Evolutionary conservation across 2,113 vertebrate species (phyloP), one percentile per base, ranked within the genome.

Genomic region (Micronisus gabar): DNA sequence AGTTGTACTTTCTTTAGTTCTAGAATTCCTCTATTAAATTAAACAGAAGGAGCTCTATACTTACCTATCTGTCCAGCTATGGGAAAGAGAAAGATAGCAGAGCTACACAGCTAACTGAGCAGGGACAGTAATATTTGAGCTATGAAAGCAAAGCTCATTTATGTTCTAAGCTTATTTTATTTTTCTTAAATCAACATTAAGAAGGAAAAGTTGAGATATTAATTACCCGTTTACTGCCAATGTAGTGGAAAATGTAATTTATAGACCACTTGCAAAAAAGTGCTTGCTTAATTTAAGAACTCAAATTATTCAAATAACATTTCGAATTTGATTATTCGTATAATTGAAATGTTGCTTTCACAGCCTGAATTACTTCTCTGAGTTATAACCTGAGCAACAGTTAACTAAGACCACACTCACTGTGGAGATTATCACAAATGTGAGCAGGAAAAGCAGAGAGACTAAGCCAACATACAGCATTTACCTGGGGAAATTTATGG

Each of bases 201-300:
- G 99, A 99, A 98, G 97, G 97, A 98, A 98, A 98, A 98, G 98
- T 99, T 98, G 98, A 98, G 98, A 98, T 99, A 99, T 99, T 99
- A 99, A 99, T 99, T 99, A 99, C 98, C 99, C 99, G 98, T 99
- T 99, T 98, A 98, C 98, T 98, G 98, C 97, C 99, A 99, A 99
- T 99, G 99, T 99, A 99, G 98, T 94, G 98, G 99, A 99, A 99
- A 99, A 99, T 99, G 98, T 99, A 99, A 99, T 99, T 99, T 99
- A 99, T 99, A 98, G 98, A 97, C 98, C 98, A 98, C 98, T 99
- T 98, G 98, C 86, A 97, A 95, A 98, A 95, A 97, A 97, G 98
- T 97, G 98, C 97, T 96, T 97, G 95, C 98, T 99, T 99, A 99
- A 99, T 99, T 99, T 98, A 98, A 98, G 98, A 98, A 98, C 98